Conservation (phyloP, 1,140 invertebrate species). For the Palaemon carinicauda region DNA sequence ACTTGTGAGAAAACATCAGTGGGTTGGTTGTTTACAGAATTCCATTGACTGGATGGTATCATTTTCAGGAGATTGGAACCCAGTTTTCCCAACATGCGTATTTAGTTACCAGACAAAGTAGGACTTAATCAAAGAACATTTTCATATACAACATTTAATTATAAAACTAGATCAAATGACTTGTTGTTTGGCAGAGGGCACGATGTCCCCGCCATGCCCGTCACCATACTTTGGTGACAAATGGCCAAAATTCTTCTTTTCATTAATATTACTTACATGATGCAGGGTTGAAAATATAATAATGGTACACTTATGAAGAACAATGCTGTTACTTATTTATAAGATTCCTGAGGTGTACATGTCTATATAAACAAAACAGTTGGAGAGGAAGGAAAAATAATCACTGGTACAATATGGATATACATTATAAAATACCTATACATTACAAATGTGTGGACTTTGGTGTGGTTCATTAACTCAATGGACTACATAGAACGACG, state of each 20-base stretch:
- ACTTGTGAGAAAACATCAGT: too few relatives aligned
- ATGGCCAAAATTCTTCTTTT: too few relatives aligned
- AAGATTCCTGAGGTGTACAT: conserved; percentile 8
- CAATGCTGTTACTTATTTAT: conserved; percentile 1
- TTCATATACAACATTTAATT: conserved; percentile 6
- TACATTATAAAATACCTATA: background rate
- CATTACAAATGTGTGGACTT: background rate
- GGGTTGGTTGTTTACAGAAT: too few relatives aligned
- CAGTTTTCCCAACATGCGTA: too few relatives aligned
- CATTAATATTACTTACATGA: background rate
- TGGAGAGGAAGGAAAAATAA: background rate
- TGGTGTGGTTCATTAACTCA: background rate
- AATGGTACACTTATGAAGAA: background rate
- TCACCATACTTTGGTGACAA: background rate
- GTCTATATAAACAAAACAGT: background rate
- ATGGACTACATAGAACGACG: background rate
- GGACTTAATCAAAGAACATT: background rate
- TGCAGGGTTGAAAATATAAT: background rate
- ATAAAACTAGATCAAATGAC: conserved; percentile 2
- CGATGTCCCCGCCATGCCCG: too few relatives aligned
- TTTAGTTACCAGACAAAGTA: too few relatives aligned
- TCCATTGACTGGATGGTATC: too few relatives aligned
- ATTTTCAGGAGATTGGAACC: too few relatives aligned
- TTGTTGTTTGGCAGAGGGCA: background rate
- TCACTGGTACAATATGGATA: background rate